A percentile compares a stretch with the other conserved stretches of the same genome.
phyloP scores from a whole-genome alignment of 2,113 vertebrate species.

The Salvelinus sp. region DNA sequence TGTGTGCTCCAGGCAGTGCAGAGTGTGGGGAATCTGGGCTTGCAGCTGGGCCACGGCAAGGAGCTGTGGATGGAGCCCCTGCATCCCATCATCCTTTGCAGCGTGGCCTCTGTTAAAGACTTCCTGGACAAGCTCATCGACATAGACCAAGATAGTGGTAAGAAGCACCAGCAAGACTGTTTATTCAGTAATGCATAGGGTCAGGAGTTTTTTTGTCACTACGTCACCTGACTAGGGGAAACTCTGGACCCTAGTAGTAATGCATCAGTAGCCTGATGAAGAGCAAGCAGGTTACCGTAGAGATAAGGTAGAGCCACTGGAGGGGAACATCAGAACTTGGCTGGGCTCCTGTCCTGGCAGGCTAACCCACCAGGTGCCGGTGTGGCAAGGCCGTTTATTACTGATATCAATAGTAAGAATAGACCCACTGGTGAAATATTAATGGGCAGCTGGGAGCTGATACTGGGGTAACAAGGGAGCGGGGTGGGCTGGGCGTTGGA shows the following conservation, averaged over 20 bases:
- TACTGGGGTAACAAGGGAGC: slow-evolving; percentile 39
- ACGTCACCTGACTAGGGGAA: too few relatives aligned
- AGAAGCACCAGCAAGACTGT: slow-evolving; percentile 40
- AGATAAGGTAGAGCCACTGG: background rate
- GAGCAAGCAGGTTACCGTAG: background rate
- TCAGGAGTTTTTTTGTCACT: too few relatives aligned
- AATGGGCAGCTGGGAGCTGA: slow-evolving; percentile 45
- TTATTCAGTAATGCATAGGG: background rate
- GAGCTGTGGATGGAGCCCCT: slow-evolving; percentile 91
- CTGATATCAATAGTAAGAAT: slow-evolving; percentile 40
- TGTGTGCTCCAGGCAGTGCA: slow-evolving; percentile 79
- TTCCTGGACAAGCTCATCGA: slow-evolving; percentile 86
- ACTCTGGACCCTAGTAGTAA: background rate
- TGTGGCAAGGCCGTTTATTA: slow-evolving; percentile 23
- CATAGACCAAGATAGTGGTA: slow-evolving; percentile 78
- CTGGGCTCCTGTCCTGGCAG: background rate
- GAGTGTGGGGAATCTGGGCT: slow-evolving; percentile 88
- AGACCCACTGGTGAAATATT: slow-evolving; percentile 66
- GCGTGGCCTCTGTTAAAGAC: slow-evolving; percentile 77
- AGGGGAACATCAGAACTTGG: background rate
- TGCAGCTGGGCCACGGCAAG: slow-evolving; percentile 89
- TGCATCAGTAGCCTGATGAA: too few relatives aligned
- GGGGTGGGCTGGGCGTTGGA: slow-evolving; percentile 44
- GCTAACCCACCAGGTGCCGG: slow-evolving; percentile 43
- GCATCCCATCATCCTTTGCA: slow-evolving; percentile 82